These are phyloP conservation scores for Melanostoma scalare DNA, from an alignment of 2,888 invertebrate species.

Conservation along the genomic window DNA sequence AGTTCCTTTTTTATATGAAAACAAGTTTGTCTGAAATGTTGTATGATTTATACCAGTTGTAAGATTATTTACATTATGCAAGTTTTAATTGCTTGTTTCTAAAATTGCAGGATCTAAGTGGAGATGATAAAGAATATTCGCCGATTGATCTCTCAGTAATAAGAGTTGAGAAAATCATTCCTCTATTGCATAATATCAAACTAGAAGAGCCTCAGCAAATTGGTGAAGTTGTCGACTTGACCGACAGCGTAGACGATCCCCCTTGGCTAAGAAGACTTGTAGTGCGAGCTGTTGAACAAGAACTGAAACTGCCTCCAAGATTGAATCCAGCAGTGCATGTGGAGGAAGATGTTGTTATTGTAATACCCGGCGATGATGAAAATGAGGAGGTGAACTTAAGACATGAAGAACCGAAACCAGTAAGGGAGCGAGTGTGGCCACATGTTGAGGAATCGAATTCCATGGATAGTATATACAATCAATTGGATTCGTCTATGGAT, in stretches of 20 bases:
- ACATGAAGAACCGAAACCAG: neutral
- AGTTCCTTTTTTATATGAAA: slow-evolving; percentile 60
- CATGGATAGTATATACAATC: slow-evolving; percentile 13
- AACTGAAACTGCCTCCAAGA: slow-evolving; percentile 30
- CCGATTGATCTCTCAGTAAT: slow-evolving; percentile 9
- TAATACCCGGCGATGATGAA: slow-evolving; percentile 6
- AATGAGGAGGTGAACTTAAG: neutral
- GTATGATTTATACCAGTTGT: neutral
- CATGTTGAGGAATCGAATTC: slow-evolving; percentile 11
- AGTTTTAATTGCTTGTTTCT: neutral
- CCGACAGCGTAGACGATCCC: slow-evolving; percentile 18
- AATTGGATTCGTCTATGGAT: slow-evolving; percentile 1
- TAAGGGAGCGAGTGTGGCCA: too few species aligned
- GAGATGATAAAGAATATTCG: slow-evolving; percentile 14
- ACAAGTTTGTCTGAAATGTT: slow-evolving; percentile 52
- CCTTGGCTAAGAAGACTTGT: slow-evolving; percentile 37
- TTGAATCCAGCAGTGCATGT: slow-evolving; percentile 10
- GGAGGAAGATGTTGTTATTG: slow-evolving; percentile 37
- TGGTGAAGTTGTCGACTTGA: slow-evolving; percentile 39
- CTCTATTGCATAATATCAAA: neutral
- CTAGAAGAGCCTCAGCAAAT: neutral
- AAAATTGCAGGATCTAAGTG: slow-evolving; percentile 47
- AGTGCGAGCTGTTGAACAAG: slow-evolving; percentile 25
- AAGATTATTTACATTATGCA: neutral
- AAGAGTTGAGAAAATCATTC: neutral